Base-by-base conservation (phyloP, 2,113 vertebrate species). In the Leptodactylus fuscus region DNA sequence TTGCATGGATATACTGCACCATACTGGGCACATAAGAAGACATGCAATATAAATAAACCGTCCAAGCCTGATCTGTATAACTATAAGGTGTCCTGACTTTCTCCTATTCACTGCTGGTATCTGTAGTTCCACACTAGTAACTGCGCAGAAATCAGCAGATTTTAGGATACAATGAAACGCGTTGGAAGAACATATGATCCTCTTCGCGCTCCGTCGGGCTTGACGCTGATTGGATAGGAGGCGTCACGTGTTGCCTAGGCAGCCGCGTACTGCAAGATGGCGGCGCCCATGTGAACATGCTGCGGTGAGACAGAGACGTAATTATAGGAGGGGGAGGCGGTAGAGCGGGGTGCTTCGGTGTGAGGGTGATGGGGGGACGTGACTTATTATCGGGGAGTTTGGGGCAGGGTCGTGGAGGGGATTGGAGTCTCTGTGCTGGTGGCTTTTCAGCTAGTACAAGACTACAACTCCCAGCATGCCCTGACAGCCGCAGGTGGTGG, bases 211-310 rank as follows among this genome's bases (percentile, higher is more conserved):
- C 78, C 58, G 79, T 65, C 79, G n/a, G 1, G 18, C 58, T 88
- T 48, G 48, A 2, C 1, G 0, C 12, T 15, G 77, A 89, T 89
- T 92, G 88, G 90, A 29, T 77, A 18, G 5, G 9, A 1, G 4
- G 0, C 41, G 11, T 88, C 92, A 92, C 74, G 60, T 93, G 91
- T 91, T 48, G 0, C 8, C 20, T 29, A 71, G 67, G 71, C 49
- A 12, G 0, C 3, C 69, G 0, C 38, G 87, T 81, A 90, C n/a
- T 4, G 84, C 89, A 93, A 88, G 85, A 95, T 95, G 94, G 92
- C 91, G n/a, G 87, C 92, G 9, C 58, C 90, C 92, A 74, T 84
- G 85, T 77, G 70, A 20, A 24, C 81, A 82, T 81, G 82, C 71
- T 70, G 81, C 71, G 85, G 85, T 85, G 89, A 58, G 60, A 27